Evolutionary conservation across 2,113 vertebrate species (phyloP).

Genomic region (Oreochromis niloticus): DNA sequence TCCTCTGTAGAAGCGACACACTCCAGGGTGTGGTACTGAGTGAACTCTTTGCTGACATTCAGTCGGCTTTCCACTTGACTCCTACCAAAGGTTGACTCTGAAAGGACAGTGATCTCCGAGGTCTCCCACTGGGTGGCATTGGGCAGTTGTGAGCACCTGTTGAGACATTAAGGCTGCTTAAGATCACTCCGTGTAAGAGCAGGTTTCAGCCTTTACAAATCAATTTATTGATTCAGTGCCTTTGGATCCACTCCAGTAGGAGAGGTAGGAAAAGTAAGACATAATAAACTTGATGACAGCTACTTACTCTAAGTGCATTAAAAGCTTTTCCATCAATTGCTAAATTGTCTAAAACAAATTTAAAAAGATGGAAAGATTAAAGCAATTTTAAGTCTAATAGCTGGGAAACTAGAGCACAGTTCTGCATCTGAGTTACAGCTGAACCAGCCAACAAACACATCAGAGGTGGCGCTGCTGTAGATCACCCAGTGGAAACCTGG

Average conservation of each 20-base stretch:
- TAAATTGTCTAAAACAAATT: neutral
- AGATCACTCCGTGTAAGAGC: neutral
- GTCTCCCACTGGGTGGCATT: conserved; percentile 73
- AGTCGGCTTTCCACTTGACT: conserved; percentile 86
- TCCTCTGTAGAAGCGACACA: conserved; percentile 84
- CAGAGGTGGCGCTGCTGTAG: neutral
- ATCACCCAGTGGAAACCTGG: neutral
- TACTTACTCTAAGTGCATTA: neutral
- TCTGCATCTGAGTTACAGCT: neutral
- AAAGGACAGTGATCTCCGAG: conserved; percentile 72
- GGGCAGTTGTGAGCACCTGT: conserved; percentile 78
- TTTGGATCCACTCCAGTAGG: neutral
- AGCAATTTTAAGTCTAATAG: neutral
- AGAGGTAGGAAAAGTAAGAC: neutral
- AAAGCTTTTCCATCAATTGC: neutral
- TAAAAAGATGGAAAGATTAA: neutral
- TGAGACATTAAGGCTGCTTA: neutral
- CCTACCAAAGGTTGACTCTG: conserved; percentile 77
- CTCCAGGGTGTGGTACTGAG: conserved; percentile 81
- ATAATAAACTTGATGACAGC: neutral
- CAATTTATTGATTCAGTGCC: neutral
- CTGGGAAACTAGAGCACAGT: neutral
- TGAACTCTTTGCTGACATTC: conserved; percentile 76
- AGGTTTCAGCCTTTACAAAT: neutral
- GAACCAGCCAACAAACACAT: neutral